Evolutionary conservation across 1,140 invertebrate genomes (phyloP).

Genomic region (Orchesella cincta): DNA sequence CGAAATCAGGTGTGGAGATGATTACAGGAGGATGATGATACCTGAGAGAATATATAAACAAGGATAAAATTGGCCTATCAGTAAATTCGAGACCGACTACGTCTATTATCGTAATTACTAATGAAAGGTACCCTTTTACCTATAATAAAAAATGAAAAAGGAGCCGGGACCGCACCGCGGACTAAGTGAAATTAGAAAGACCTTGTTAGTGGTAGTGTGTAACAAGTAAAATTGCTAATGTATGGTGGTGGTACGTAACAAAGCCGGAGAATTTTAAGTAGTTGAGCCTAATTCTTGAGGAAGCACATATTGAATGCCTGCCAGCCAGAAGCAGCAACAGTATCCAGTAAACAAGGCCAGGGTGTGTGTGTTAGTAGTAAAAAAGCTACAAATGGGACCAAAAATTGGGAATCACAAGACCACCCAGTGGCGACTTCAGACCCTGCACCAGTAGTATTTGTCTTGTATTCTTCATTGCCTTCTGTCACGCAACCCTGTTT

Average conservation of each 20-base stretch:
- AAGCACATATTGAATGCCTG: background rate
- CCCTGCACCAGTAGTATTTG: background rate
- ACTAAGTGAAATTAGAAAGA: constrained; percentile 21
- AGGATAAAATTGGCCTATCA: constrained; percentile 12
- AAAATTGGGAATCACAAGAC: background rate
- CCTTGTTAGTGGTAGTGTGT: constrained; percentile 18
- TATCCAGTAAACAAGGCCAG: constrained; percentile 13
- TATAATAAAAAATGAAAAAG: constrained; percentile 27
- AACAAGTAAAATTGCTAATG: constrained; percentile 29
- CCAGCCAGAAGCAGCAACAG: background rate
- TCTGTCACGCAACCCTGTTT: constrained; percentile 10
- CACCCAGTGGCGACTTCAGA: background rate
- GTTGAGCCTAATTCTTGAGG: background rate
- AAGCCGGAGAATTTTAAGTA: background rate
- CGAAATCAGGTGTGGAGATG: constrained; percentile 46
- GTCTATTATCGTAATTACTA: constrained; percentile 25
- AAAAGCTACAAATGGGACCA: constrained; percentile 3
- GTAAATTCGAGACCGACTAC: constrained; percentile 9
- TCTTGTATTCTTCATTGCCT: background rate
- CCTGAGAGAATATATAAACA: background rate
- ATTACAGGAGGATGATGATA: constrained; percentile 33
- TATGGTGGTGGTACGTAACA: background rate
- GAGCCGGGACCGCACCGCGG: background rate
- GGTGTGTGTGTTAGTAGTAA: background rate
- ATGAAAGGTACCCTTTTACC: constrained; percentile 27